A percentile compares a stretch with the other conserved stretches of the same genome.
These are phyloP conservation scores for Oscarella lobularis DNA, from an alignment of 37 sponge, comb jelly and placozoan species.

Conservation along the genomic window DNA sequence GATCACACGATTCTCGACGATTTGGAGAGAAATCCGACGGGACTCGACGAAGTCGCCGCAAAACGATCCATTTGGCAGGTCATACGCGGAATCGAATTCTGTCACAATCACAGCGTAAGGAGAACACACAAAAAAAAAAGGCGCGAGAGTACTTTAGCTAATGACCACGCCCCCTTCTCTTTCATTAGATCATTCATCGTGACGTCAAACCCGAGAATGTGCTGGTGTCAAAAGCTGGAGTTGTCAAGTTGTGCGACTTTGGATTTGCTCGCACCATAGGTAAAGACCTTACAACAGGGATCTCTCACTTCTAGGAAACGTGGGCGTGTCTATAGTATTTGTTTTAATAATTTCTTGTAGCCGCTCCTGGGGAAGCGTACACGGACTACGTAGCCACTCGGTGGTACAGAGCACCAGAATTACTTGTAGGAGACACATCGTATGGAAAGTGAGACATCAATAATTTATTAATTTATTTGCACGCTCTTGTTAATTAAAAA, in stretches of 20 bases:
- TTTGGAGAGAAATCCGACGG: slow-evolving; percentile 75
- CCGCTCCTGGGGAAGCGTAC: slow-evolving; percentile 89
- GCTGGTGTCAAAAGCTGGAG: slow-evolving; percentile 80
- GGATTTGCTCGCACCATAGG: slow-evolving; percentile 93
- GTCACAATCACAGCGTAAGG: slow-evolving; percentile 79
- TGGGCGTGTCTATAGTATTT: neutral
- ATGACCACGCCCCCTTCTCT: neutral
- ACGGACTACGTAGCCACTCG: slow-evolving; percentile 99
- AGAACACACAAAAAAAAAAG: too few relatives aligned
- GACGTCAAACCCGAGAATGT: slow-evolving; percentile 99
- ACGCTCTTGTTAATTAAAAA: neutral
- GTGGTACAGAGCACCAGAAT: slow-evolving; percentile 97
- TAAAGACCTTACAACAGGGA: slow-evolving; percentile 10
- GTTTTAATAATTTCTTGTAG: slow-evolving; percentile 6
- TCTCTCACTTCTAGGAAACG: slow-evolving; percentile 1
- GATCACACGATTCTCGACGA: slow-evolving; percentile 96
- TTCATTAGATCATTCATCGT: slow-evolving; percentile 85
- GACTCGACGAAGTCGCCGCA: slow-evolving; percentile 56
- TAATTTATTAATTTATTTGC: slow-evolving; percentile 1
- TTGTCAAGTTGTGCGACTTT: slow-evolving; percentile 97
- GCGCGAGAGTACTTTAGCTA: neutral
- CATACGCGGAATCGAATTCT: slow-evolving; percentile 86
- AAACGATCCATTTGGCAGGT: slow-evolving; percentile 87
- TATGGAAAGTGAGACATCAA: slow-evolving; percentile 82
- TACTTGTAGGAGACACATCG: slow-evolving; percentile 92